These are phyloP conservation scores for Lepus townsendii DNA, from an alignment of 2,797 vertebrate genomes.

Conservation along the genomic window DNA sequence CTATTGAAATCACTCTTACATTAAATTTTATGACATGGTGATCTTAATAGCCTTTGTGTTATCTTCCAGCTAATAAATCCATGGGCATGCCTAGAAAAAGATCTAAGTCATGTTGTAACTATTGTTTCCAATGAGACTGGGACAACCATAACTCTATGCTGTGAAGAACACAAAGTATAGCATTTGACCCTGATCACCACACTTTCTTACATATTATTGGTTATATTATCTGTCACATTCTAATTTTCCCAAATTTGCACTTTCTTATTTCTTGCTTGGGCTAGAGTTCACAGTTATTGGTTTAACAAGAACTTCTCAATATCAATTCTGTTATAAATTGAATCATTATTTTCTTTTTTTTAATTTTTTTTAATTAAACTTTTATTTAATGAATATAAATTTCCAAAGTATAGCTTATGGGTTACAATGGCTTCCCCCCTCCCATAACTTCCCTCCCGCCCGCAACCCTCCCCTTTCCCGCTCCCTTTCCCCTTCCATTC, in stretches of 20 bases:
- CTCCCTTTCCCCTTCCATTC: too few relatives aligned
- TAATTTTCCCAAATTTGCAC: neutral
- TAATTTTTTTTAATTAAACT: too few relatives aligned
- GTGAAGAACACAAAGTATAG: neutral
- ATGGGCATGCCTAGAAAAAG: neutral
- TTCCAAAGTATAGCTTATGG: too few relatives aligned
- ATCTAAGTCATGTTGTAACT: neutral
- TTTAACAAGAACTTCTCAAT: neutral
- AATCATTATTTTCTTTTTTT: neutral
- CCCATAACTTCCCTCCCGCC: too few relatives aligned
- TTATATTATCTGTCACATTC: neutral
- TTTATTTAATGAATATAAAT: too few relatives aligned
- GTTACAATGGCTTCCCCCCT: too few relatives aligned
- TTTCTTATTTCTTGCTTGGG: neutral
- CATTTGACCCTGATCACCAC: neutral
- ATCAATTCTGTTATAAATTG: neutral
- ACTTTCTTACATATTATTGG: neutral
- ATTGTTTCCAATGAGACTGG: neutral
- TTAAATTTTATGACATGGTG: neutral
- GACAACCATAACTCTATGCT: neutral
- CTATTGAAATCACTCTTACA: neutral
- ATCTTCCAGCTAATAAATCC: neutral
- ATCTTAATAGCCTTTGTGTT: neutral
- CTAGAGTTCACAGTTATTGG: neutral
- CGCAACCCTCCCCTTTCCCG: too few relatives aligned